A percentile compares a stretch with the other conserved stretches of the same genome.
These are phyloP conservation scores for Eclectus roratus DNA, from an alignment of 2,113 vertebrate genomes.

Conservation along the genomic window DNA sequence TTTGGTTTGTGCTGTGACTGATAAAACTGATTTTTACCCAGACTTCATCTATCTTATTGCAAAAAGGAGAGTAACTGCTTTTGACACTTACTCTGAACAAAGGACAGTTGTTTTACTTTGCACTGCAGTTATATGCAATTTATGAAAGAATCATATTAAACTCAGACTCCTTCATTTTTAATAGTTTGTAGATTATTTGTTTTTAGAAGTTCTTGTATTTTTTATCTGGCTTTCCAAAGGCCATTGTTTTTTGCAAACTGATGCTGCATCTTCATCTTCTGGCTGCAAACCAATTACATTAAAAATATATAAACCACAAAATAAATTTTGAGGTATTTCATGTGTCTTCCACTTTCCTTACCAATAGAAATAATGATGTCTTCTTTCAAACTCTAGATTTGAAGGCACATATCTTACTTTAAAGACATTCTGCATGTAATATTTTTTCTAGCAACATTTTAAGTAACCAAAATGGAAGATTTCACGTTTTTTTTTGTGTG, in stretches of 20 bases:
- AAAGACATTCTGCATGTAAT: background rate
- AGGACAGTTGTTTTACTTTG: background rate
- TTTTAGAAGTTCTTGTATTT: background rate
- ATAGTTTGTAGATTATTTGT: background rate
- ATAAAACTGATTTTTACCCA: background rate
- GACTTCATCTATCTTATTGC: background rate
- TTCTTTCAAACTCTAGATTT: background rate
- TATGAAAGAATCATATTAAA: background rate
- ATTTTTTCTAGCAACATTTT: background rate
- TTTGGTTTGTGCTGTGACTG: background rate
- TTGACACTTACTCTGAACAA: background rate
- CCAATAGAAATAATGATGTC: background rate
- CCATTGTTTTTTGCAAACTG: background rate
- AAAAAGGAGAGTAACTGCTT: background rate
- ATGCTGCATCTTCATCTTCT: background rate
- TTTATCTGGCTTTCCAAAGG: background rate
- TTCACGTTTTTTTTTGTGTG: background rate
- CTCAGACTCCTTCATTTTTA: background rate
- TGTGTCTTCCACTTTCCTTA: background rate
- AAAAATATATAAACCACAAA: background rate
- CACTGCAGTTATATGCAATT: background rate
- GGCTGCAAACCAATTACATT: background rate
- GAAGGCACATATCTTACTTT: background rate
- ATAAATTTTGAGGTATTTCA: background rate
- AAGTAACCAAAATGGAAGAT: background rate